Evolutionary conservation across 2,113 vertebrate genomes (phyloP).

Genomic region (Gobio gobio): DNA sequence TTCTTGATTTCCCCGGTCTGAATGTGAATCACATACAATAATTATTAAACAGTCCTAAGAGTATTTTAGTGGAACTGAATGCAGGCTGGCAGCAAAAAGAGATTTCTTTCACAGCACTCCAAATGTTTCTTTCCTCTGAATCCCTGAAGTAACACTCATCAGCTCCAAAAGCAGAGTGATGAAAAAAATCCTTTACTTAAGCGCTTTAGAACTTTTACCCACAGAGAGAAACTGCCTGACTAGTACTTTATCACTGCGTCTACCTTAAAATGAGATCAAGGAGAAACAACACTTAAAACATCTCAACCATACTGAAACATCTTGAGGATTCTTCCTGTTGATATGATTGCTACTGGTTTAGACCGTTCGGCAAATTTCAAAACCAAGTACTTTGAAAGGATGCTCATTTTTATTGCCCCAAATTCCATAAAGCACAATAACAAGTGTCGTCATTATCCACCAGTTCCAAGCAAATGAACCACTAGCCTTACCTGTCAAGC

Average conservation of each 20-base stretch:
- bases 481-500: background rate
- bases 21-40: constrained; percentile 30
- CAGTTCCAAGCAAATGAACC: background rate
- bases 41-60: constrained; percentile 42
- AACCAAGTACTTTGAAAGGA: background rate
- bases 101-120: constrained; percentile 43
- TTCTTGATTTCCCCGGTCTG: constrained; percentile 26
- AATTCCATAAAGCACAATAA: background rate
- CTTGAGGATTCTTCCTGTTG: background rate
- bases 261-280: constrained; percentile 14
- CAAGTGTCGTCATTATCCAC: background rate
- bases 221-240: background rate
- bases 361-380: background rate
- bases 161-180: constrained; percentile 53
- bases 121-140: constrained; percentile 39
- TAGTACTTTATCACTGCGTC: background rate
- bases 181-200: constrained; percentile 43
- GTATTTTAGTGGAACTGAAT: constrained; percentile 37
- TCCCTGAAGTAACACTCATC: constrained; percentile 37
- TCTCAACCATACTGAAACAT: background rate
- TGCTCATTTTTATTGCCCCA: background rate
- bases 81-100: background rate
- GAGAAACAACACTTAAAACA: background rate
- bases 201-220: constrained; percentile 47
- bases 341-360: background rate